A percentile compares a stretch with the other conserved stretches of the same genome.
Evolutionary conservation across 2,113 vertebrate genomes (phyloP).

Genomic region (Cebus imitator): DNA sequence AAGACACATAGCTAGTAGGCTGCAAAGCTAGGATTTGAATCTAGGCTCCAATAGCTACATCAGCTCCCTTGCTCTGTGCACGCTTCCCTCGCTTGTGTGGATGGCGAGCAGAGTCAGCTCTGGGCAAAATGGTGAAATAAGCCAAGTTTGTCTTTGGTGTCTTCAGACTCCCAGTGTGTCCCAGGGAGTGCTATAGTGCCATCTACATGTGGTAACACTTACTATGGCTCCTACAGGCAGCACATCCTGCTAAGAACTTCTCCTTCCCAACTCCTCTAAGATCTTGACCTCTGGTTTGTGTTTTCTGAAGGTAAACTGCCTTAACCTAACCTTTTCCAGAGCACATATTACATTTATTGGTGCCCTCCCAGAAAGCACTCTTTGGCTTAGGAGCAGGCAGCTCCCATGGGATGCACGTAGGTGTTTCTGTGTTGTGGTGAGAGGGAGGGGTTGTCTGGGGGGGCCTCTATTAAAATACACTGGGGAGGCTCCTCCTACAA

Average conservation of each 20-base stretch:
- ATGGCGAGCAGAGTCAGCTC: not conserved
- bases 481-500: not conserved
- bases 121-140: not conserved
- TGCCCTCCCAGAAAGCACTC: not conserved
- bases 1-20: not conserved
- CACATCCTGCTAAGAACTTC: not conserved
- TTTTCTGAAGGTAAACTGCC: not conserved
- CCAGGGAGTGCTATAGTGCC: not conserved
- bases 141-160: not conserved
- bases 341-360: not conserved
- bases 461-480: not conserved
- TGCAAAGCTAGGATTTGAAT: not conserved
- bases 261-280: not conserved
- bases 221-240: not conserved
- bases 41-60: not conserved
- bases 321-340: constrained; percentile 19
- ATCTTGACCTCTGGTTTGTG: not conserved
- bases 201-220: not conserved
- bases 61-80: not conserved
- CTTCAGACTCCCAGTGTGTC: not conserved
- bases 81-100: not conserved
- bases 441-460: not conserved
- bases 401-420: not conserved
- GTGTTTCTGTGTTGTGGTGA: not conserved
- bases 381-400: not conserved